Percentiles rank a stretch among this genome's conserved stretches.
phyloP scores from a whole-genome alignment of 2,113 vertebrate species.

The Coregonus clupeaformis region DNA sequence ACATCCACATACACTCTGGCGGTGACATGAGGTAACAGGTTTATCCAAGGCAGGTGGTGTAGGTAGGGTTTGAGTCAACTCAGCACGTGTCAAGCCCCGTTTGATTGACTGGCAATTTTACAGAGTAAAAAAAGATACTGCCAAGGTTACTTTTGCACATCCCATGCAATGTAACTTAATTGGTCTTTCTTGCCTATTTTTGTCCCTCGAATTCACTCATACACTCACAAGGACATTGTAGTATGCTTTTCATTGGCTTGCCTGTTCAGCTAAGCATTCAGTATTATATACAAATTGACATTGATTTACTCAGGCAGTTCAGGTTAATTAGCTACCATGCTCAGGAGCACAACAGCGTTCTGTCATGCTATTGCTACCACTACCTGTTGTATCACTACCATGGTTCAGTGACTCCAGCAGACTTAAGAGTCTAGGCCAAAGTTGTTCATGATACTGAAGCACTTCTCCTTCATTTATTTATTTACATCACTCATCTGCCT shows the following conservation, averaged over 20 bases:
- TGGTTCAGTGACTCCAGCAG: neutral
- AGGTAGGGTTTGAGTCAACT: conserved; percentile 17
- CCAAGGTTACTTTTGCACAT: neutral
- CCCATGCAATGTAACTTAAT: neutral
- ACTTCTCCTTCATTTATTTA: neutral
- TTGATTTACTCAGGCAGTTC: neutral
- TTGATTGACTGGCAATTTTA: neutral
- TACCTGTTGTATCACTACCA: neutral
- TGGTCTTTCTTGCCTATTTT: neutral
- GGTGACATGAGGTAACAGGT: conserved; percentile 4
- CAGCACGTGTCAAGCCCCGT: conserved; percentile 4
- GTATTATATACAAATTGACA: neutral
- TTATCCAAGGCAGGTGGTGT: conserved; percentile 4
- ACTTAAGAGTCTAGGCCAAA: too few species aligned
- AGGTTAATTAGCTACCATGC: neutral
- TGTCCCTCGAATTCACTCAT: neutral
- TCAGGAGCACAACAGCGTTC: neutral
- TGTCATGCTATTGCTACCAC: neutral
- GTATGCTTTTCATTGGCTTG: neutral
- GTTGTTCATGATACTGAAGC: neutral
- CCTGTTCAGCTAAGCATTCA: neutral
- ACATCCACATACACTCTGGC: neutral
- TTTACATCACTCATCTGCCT: neutral
- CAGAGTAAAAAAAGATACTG: neutral
- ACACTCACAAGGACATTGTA: neutral